Conservation (phyloP, 2,888 invertebrate genomes). For the Apodemia mormo region DNA sequence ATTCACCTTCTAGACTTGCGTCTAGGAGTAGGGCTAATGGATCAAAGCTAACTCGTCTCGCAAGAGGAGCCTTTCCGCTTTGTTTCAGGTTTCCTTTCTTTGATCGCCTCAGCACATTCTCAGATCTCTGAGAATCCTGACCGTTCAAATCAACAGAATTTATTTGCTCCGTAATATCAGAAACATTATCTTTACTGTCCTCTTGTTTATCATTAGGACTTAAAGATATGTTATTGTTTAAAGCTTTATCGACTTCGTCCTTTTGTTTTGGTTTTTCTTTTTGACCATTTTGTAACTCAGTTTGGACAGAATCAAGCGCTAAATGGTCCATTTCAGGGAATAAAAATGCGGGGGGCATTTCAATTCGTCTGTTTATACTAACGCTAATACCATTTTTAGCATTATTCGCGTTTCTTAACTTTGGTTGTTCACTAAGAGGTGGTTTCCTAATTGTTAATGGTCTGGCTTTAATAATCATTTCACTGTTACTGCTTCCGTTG, state of each 20-base stretch:
- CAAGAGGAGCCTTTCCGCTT: slow-evolving; percentile 86
- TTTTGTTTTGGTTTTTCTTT: slow-evolving; percentile 62
- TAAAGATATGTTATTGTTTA: slow-evolving; percentile 56
- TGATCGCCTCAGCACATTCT: slow-evolving; percentile 83
- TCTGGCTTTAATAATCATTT: slow-evolving; percentile 87
- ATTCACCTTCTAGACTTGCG: slow-evolving; percentile 98
- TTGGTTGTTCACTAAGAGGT: slow-evolving; percentile 90
- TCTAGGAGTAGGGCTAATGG: slow-evolving; percentile 97
- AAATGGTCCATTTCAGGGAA: slow-evolving; percentile 89
- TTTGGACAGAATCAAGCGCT: slow-evolving; percentile 68
- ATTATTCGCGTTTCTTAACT: slow-evolving; percentile 83
- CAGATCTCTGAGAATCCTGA: slow-evolving; percentile 79
- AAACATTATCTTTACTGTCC: slow-evolving; percentile 64
- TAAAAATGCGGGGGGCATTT: slow-evolving; percentile 91
- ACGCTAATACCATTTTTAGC: slow-evolving; percentile 84
- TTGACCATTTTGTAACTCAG: slow-evolving; percentile 57
- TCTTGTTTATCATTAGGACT: slow-evolving; percentile 62
- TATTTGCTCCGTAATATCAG: slow-evolving; percentile 76
- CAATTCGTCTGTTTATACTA: slow-evolving; percentile 87
- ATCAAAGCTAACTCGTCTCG: slow-evolving; percentile 97
- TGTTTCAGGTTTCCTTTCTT: slow-evolving; percentile 92
- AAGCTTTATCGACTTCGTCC: slow-evolving; percentile 71
- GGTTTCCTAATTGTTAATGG: slow-evolving; percentile 92
- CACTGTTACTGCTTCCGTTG: slow-evolving; percentile 61
- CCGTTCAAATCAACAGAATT: slow-evolving; percentile 76